These are phyloP conservation scores for Amphiprion clarkii DNA, from an alignment of 2,797 vertebrate species.

Conservation along the genomic window DNA sequence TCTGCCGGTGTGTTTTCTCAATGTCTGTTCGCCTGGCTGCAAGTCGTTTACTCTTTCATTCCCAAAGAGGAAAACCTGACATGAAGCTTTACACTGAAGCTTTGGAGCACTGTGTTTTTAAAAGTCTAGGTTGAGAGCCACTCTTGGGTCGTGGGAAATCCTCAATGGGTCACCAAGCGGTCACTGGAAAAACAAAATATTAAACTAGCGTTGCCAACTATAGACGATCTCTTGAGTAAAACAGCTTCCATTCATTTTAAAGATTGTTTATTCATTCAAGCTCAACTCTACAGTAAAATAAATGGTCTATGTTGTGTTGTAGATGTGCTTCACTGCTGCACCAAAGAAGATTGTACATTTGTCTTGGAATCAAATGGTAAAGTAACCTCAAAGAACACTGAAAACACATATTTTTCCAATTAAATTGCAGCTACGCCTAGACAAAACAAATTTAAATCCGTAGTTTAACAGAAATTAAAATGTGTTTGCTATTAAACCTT, in stretches of 20 bases:
- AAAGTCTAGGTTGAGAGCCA: conserved; percentile 33
- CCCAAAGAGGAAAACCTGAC: conserved; percentile 24
- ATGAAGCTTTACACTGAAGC: conserved; percentile 19
- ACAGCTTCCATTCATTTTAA: conserved; percentile 28
- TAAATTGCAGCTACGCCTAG: too few relatives aligned
- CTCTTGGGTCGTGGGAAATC: conserved; percentile 74
- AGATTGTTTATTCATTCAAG: conserved; percentile 10
- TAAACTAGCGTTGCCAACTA: conserved; percentile 51
- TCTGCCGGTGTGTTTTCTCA: not conserved
- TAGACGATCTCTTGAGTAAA: conserved; percentile 35
- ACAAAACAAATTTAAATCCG: not conserved
- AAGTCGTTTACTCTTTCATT: conserved; percentile 8
- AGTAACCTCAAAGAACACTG: not conserved
- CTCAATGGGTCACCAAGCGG: conserved; percentile 42
- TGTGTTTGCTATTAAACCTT: too few relatives aligned
- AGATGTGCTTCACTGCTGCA: not conserved
- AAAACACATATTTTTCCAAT: not conserved
- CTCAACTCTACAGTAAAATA: not conserved
- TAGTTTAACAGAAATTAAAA: too few relatives aligned
- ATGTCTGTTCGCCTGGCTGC: not conserved
- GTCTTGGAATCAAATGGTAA: not conserved
- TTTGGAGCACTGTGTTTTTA: conserved; percentile 29
- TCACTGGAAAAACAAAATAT: conserved; percentile 66
- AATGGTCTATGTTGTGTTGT: not conserved
- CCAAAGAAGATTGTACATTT: too few relatives aligned